phyloP scores from a whole-genome alignment of 2,797 vertebrate genomes.

The Picus viridis region DNA sequence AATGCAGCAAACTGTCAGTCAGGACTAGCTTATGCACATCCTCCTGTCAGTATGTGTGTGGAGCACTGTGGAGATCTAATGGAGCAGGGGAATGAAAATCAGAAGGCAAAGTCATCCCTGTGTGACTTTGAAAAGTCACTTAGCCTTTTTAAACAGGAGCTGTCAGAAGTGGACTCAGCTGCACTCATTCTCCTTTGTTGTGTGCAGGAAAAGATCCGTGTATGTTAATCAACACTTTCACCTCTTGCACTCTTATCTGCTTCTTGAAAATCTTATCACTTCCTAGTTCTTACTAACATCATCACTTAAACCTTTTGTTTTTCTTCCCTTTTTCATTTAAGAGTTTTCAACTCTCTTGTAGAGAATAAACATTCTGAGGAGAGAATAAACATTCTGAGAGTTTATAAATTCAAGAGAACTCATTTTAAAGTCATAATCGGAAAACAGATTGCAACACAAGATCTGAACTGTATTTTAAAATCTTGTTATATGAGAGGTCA shows the following conservation, averaged over 20 bases:
- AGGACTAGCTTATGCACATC: constrained; percentile 1
- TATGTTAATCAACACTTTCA: neutral
- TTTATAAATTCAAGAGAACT: neutral
- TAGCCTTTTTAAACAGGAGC: neutral
- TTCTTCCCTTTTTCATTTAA: neutral
- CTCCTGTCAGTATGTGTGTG: constrained; percentile 4
- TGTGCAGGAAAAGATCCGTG: neutral
- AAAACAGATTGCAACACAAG: neutral
- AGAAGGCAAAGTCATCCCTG: constrained; percentile 3
- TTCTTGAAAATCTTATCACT: neutral
- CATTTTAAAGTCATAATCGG: neutral
- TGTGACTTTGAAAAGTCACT: constrained; percentile 48
- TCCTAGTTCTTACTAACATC: neutral
- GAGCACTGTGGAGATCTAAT: constrained; percentile 24
- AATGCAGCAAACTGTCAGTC: constrained; percentile 20
- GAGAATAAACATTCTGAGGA: neutral
- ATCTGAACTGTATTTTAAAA: neutral
- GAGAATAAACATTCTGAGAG: neutral
- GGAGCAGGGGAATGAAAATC: constrained; percentile 21
- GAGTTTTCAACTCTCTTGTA: neutral
- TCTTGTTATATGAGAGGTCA: neutral
- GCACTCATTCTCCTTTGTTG: neutral
- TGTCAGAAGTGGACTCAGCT: neutral
- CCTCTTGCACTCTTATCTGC: neutral
- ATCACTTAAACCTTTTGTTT: neutral